These are phyloP conservation scores for Gibbula magus DNA, from an alignment of 2,888 invertebrate genomes.

Conservation along the genomic window DNA sequence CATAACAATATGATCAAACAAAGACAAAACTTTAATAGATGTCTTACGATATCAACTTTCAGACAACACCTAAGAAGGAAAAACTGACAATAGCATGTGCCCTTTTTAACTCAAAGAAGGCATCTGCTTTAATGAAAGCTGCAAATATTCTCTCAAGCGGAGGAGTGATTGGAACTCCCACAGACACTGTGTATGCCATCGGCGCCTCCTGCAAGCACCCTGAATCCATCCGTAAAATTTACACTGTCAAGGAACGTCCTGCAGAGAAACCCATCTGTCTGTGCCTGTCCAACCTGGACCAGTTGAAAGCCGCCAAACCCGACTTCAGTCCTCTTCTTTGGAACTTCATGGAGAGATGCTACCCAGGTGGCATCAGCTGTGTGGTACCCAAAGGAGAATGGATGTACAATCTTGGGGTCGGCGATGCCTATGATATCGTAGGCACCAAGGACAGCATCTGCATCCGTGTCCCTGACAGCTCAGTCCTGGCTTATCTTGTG, in stretches of 20 bases:
- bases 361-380: constrained; percentile 60
- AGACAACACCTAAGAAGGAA: background rate
- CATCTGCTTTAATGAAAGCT: constrained; percentile 44
- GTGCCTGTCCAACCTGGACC: constrained; percentile 58
- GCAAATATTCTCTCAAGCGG: constrained; percentile 48
- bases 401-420: constrained; percentile 47
- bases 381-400: constrained; percentile 58
- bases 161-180: constrained; percentile 53
- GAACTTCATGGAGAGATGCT: constrained; percentile 56
- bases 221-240: constrained; percentile 42
- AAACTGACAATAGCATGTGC: constrained; percentile 38
- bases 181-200: constrained; percentile 55
- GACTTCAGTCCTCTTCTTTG: constrained; percentile 53
- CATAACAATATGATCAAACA: too few species aligned
- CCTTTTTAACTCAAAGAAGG: constrained; percentile 47
- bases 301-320: constrained; percentile 50
- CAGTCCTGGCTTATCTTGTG: constrained; percentile 54
- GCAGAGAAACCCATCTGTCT: constrained; percentile 62
- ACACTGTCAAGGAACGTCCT: constrained; percentile 53
- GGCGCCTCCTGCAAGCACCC: constrained; percentile 47
- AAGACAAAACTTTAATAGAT: too few species aligned
- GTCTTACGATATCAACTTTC: too few species aligned
- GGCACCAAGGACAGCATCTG: constrained; percentile 55
- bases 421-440: constrained; percentile 42
- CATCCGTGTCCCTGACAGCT: constrained; percentile 56